Evolutionary conservation across 35 echinoderm and acorn worm genomes (phyloP), one percentile per base, ranked within the genome.

Genomic region (Heliocidaris tuberculata): DNA sequence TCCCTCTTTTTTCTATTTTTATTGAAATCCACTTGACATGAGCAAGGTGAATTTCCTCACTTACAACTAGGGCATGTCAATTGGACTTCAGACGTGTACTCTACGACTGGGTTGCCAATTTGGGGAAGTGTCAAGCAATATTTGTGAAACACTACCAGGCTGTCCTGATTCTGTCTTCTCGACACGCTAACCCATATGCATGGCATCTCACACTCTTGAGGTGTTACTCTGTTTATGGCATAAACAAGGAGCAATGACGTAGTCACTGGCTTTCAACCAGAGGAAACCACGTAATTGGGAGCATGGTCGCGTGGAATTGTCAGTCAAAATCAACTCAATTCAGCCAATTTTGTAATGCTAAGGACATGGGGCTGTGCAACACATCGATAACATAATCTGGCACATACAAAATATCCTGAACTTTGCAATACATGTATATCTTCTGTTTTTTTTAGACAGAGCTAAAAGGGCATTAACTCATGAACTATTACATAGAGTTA

Each of bases 221-320:
- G 87, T 31, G 87, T 47, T 32, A 31, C 47, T 32, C 87, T 89
- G 87, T 89, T 89, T 32, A 89, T 24, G 47, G 15, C 86, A 27
- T 89, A 89, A 89, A 89, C 87, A 89, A 32, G 47, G 87, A 32
- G 47, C 6, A 4, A 48, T 89, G 87, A 89, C 87, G 87, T 89
- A 89, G 31, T 16, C 87, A 89, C 30, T n/a, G 85, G 87, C 87
- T 89, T 89, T 89, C 31, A 47, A 12, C 31, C 7, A 48, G 31
- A 89, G 87, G 87, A 89, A 89, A 89, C 47, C 29, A 89, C 87
- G 47, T 89, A 89, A 89, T 89, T 89, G 87, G 24, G 19, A 31
- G 87, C 87, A 89, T 24, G 87, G 87, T 89, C 87, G 87, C 31
- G 31, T 13, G 87, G 15, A 89, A 89, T 47, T 42, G 87, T 89